A percentile compares a stretch with the other conserved stretches of the same genome.
phyloP scores from a whole-genome alignment of 2,113 vertebrate genomes.

The Pterophyllum scalare region DNA sequence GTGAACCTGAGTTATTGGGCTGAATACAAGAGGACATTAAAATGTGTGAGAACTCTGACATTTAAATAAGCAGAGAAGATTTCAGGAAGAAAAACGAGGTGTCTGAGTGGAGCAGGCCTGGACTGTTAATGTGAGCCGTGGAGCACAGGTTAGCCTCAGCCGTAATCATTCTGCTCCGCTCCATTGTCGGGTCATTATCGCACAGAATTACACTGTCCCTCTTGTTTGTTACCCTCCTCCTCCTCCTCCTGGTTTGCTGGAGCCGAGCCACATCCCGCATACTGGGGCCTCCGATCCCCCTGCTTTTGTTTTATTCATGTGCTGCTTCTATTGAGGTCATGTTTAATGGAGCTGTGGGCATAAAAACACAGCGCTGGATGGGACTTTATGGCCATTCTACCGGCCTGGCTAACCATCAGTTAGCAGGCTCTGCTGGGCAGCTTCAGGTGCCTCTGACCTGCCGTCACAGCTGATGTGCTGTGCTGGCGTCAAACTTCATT shows the following conservation, averaged over 20 bases:
- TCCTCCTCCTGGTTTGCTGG: slow-evolving; percentile 38
- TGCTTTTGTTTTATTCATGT: slow-evolving; percentile 66
- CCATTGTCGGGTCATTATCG: slow-evolving; percentile 48
- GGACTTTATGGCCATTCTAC: slow-evolving; percentile 55
- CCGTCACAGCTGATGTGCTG: slow-evolving; percentile 19
- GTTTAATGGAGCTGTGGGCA: slow-evolving; percentile 68
- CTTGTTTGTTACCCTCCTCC: slow-evolving; percentile 49
- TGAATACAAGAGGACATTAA: background rate
- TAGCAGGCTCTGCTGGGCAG: slow-evolving; percentile 27
- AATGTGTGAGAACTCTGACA: slow-evolving; percentile 8
- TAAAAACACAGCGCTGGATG: slow-evolving; percentile 45
- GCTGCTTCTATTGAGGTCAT: slow-evolving; percentile 58
- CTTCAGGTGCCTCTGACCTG: slow-evolving; percentile 40
- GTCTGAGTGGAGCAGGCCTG: slow-evolving; percentile 14
- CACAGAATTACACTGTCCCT: slow-evolving; percentile 55
- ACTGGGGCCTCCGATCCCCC: slow-evolving; percentile 44
- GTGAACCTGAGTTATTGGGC: background rate
- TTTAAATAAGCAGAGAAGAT: slow-evolving; percentile 45
- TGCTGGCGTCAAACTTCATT: background rate
- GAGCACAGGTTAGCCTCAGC: slow-evolving; percentile 49
- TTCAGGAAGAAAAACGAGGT: background rate
- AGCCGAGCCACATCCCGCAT: slow-evolving; percentile 58
- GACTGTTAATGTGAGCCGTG: slow-evolving; percentile 30
- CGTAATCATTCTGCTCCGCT: slow-evolving; percentile 40
- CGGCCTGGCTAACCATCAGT: slow-evolving; percentile 45